phyloP scores from a whole-genome alignment of 92 coral and sea anemone genomes.

The Palythoa caribaeorum region DNA sequence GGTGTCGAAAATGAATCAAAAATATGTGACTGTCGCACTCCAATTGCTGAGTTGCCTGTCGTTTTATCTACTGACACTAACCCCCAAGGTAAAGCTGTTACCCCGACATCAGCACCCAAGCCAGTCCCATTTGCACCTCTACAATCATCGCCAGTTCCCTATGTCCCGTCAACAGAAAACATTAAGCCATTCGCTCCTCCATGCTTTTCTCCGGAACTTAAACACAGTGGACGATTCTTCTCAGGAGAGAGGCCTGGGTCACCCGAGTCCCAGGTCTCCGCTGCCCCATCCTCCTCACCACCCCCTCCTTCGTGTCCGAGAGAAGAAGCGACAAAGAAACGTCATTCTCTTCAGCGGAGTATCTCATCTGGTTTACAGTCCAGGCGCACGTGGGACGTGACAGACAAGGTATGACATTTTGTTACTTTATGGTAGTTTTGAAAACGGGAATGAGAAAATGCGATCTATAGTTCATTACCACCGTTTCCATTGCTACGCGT shows the following conservation, averaged over 20 bases:
- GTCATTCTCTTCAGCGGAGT: conserved; percentile 61
- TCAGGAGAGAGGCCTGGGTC: conserved; percentile 72
- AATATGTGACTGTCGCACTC: conserved; percentile 12
- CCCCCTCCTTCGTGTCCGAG: conserved; percentile 89
- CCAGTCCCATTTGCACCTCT: conserved; percentile 42
- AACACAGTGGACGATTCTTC: conserved; percentile 3
- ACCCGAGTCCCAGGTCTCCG: conserved; percentile 79
- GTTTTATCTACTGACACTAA: conserved; percentile 7
- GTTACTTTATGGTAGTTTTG: not conserved
- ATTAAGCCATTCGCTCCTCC: conserved; percentile 68
- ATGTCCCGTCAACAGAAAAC: conserved; percentile 26
- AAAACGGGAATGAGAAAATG: not conserved
- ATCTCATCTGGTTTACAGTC: conserved; percentile 62
- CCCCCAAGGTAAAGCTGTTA: conserved; percentile 2
- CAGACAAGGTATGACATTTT: conserved; percentile 73
- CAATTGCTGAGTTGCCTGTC: conserved; percentile 15
- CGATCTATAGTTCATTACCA: not conserved
- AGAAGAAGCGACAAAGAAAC: conserved; percentile 57
- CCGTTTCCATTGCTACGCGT: no score
- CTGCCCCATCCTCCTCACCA: conserved; percentile 74
- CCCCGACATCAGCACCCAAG: conserved; percentile 38
- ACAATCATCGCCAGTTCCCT: conserved; percentile 26
- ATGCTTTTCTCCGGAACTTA: conserved; percentile 42
- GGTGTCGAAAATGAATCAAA: conserved; percentile 14
- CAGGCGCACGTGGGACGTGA: conserved; percentile 90